phyloP scores from a whole-genome alignment of 2,113 vertebrate species.

The Serilophus lunatus region DNA sequence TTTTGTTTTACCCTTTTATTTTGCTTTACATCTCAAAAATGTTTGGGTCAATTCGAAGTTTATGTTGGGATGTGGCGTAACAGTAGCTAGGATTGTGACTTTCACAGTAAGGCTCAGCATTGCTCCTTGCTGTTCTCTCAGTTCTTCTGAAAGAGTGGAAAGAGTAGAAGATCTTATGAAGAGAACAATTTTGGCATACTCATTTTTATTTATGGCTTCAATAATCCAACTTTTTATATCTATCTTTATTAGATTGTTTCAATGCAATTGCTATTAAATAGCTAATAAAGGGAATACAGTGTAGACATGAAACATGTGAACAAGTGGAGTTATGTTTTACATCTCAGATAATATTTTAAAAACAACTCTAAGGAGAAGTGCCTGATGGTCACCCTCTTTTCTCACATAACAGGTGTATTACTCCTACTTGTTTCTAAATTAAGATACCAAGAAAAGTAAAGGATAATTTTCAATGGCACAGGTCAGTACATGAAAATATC shows the following conservation, averaged over 20 bases:
- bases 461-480: background rate
- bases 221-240: background rate
- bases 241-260: background rate
- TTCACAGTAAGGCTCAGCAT: background rate
- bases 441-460: background rate
- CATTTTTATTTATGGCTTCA: background rate
- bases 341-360: background rate
- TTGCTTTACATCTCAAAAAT: background rate
- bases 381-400: background rate
- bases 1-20: background rate
- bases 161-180: background rate
- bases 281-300: background rate
- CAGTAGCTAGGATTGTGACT: background rate
- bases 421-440: conserved; percentile 28
- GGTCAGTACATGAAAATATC: background rate
- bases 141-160: background rate
- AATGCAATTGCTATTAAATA: background rate
- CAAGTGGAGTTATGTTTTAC: background rate
- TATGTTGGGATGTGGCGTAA: background rate
- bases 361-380: background rate
- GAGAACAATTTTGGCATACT: background rate
- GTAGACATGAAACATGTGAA: background rate
- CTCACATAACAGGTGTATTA: conserved; percentile 24
- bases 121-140: background rate
- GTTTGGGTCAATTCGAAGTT: background rate